phyloP scores from a whole-genome alignment of 2,113 vertebrate genomes.

The Callionymus lyra region DNA sequence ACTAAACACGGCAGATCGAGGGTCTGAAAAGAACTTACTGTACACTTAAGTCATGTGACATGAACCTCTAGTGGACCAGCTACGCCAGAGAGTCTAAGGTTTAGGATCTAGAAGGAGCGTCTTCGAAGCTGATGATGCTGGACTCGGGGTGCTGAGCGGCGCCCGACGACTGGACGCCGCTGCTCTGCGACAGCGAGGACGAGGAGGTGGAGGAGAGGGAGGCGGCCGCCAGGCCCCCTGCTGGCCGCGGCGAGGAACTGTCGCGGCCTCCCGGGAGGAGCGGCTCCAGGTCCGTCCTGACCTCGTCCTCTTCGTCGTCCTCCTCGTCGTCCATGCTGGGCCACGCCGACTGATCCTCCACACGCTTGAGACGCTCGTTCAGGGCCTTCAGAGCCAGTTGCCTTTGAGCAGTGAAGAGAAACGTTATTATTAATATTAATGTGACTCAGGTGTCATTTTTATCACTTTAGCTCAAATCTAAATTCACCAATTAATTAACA shows the following conservation, averaged over 20 bases:
- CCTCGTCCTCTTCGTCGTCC: slow-evolving; percentile 78
- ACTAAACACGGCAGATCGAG: slow-evolving; percentile 21
- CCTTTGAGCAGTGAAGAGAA: slow-evolving; percentile 50
- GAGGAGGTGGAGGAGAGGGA: slow-evolving; percentile 40
- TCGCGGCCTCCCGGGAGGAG: slow-evolving; percentile 55
- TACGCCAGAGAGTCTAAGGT: slow-evolving; percentile 8
- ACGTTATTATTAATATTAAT: neutral
- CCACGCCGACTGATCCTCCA: slow-evolving; percentile 92
- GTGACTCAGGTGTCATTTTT: too few relatives aligned
- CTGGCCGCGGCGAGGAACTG: slow-evolving; percentile 37
- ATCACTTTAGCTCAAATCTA: too few relatives aligned
- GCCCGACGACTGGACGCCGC: slow-evolving; percentile 34
- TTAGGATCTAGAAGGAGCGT: slow-evolving; percentile 78
- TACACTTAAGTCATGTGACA: slow-evolving; percentile 10
- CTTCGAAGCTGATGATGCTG: slow-evolving; percentile 89
- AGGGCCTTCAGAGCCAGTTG: slow-evolving; percentile 94
- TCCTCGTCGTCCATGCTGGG: slow-evolving; percentile 97
- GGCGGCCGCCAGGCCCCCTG: slow-evolving; percentile 30
- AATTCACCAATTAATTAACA: too few relatives aligned
- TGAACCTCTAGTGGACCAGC: too few relatives aligned
- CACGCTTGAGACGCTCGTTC: slow-evolving; percentile 90
- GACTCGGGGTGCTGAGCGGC: slow-evolving; percentile 69
- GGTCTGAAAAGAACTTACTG: slow-evolving; percentile 32
- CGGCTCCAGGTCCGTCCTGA: slow-evolving; percentile 62
- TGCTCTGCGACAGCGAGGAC: slow-evolving; percentile 25